Percentiles rank a stretch among this genome's conserved stretches.
Conservation (phyloP, 2,113 vertebrate genomes). For the Cranoglanis bouderius region DNA sequence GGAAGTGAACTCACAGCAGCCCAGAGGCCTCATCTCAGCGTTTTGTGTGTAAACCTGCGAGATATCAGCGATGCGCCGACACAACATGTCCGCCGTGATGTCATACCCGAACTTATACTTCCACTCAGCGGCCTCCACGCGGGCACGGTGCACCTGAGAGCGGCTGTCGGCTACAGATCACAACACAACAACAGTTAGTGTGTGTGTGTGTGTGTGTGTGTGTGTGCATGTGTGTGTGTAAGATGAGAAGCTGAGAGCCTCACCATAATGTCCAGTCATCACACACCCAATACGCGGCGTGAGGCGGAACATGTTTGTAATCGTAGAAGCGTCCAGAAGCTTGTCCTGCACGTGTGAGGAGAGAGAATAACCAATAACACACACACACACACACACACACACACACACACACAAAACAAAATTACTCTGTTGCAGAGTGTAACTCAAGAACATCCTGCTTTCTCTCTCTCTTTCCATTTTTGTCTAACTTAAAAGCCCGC, state of each 20-base stretch:
- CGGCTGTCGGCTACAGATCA: slow-evolving; percentile 70
- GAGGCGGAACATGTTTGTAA: slow-evolving; percentile 76
- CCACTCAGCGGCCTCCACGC: slow-evolving; percentile 76
- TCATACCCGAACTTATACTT: slow-evolving; percentile 82
- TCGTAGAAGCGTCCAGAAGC: slow-evolving; percentile 74
- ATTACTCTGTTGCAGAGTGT: background rate
- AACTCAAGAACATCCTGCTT: background rate
- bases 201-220: slow-evolving; percentile 14
- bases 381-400: slow-evolving; percentile 1
- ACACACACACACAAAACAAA: slow-evolving; percentile 15
- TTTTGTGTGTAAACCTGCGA: slow-evolving; percentile 82
- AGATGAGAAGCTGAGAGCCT: slow-evolving; percentile 14
- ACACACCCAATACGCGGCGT: slow-evolving; percentile 77
- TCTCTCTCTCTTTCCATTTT: background rate
- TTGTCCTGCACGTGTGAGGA: slow-evolving; percentile 68
- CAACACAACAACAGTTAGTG: background rate
- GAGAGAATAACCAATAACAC: background rate
- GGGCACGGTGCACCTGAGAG: slow-evolving; percentile 78
- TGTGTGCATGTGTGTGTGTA: slow-evolving; percentile 13
- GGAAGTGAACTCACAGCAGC: slow-evolving; percentile 74
- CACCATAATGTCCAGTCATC: slow-evolving; percentile 77
- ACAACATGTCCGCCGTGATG: slow-evolving; percentile 73
- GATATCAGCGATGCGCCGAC: slow-evolving; percentile 75
- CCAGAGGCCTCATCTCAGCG: slow-evolving; percentile 79
- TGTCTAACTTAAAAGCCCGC: background rate